Evolutionary conservation across 2,113 vertebrate species (phyloP).

Genomic region (Proteles cristata): DNA sequence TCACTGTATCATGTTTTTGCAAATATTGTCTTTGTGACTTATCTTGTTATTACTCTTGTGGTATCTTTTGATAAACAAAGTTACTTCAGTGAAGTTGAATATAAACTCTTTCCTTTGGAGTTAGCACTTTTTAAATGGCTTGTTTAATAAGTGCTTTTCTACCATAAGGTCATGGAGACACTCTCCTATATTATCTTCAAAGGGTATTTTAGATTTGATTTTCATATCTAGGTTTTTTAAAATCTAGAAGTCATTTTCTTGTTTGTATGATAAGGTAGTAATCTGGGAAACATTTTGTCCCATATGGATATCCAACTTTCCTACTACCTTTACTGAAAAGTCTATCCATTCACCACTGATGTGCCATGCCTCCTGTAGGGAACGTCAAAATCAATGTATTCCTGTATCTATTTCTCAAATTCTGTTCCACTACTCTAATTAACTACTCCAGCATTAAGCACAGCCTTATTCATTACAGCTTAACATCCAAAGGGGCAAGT

Average conservation of each 20-base stretch:
- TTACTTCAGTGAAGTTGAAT: not conserved
- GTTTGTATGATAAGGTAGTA: not conserved
- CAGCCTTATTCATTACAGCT: not conserved
- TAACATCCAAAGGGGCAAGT: not conserved
- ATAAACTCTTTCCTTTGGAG: not conserved
- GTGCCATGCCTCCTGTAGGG: not conserved
- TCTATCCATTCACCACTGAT: not conserved
- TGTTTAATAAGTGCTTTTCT: slow-evolving; percentile 4
- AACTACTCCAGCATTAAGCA: not conserved
- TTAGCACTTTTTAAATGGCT: not conserved
- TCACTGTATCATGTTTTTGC: not conserved
- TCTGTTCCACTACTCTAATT: not conserved
- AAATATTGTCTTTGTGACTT: slow-evolving; percentile 22
- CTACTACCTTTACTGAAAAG: slow-evolving; percentile 28
- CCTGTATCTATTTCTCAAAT: not conserved
- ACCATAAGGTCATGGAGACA: not conserved
- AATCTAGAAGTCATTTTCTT: not conserved
- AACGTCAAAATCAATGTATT: not conserved
- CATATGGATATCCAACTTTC: not conserved
- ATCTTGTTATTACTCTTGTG: not conserved
- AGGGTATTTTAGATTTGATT: not conserved
- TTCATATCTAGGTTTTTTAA: slow-evolving; percentile 26
- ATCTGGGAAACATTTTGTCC: not conserved
- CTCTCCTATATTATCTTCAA: not conserved
- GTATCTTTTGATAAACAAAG: slow-evolving; percentile 11